These are phyloP conservation scores for Pterois miles DNA, from an alignment of 2,797 vertebrate genomes.

Conservation along the genomic window DNA sequence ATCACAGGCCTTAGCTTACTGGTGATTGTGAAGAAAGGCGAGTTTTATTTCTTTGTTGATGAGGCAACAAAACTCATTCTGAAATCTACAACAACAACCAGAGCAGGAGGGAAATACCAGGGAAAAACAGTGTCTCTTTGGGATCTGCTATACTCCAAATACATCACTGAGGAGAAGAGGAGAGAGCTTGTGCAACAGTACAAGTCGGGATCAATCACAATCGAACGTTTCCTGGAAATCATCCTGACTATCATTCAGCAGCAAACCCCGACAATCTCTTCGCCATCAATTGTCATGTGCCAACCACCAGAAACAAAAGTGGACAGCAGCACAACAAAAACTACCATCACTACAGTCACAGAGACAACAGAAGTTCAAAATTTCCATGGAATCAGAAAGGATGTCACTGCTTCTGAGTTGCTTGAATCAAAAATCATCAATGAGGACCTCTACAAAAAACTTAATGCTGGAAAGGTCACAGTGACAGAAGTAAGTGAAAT, in stretches of 20 bases:
- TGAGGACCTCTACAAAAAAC: too few relatives aligned
- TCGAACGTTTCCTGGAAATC: constrained; percentile 75
- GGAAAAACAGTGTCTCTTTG: constrained; percentile 81
- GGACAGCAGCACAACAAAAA: background rate
- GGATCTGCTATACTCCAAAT: constrained; percentile 87
- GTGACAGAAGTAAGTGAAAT: too few relatives aligned
- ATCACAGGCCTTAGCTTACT: constrained; percentile 85
- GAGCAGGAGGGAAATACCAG: constrained; percentile 74
- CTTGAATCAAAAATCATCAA: too few relatives aligned
- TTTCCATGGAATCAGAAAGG: too few relatives aligned
- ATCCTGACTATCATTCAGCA: constrained; percentile 58
- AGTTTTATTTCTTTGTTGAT: constrained; percentile 83
- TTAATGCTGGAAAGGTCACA: too few relatives aligned
- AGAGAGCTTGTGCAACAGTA: constrained; percentile 82
- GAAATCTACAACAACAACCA: constrained; percentile 58
- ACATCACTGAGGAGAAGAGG: constrained; percentile 81
- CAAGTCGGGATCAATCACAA: constrained; percentile 70
- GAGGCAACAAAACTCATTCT: constrained; percentile 80
- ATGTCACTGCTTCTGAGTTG: too few relatives aligned
- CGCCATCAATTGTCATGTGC: constrained; percentile 20
- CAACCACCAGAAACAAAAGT: background rate
- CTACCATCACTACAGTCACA: constrained; percentile 27
- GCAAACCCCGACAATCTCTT: constrained; percentile 55
- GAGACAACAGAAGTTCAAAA: background rate
- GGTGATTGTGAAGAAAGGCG: constrained; percentile 82